Evolutionary conservation across 2,113 vertebrate genomes (phyloP), one percentile per base, ranked within the genome.

Genomic region (Mellivora capensis): DNA sequence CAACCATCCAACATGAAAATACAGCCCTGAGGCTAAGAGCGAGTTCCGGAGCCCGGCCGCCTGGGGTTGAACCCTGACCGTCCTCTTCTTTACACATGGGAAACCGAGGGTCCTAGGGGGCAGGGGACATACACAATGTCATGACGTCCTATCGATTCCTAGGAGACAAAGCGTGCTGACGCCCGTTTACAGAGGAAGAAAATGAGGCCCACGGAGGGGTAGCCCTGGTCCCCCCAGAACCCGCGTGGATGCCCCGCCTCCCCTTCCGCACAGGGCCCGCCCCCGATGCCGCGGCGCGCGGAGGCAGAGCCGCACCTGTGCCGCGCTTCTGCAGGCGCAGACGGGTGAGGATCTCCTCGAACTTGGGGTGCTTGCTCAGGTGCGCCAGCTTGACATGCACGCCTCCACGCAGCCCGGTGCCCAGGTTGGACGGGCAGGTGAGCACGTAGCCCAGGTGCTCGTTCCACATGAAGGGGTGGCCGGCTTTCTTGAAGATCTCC

Each of bases 241-340:
- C 47, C 25, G 11, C 6, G 25, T 31, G 15, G n/a, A 18, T 34
- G 27, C 21, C 20, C 69, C 79, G 6, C 25, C 42, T 20, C 34
- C 61, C 39, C 87, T 25, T 52, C 44, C 61, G 0, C 62, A 12
- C 42, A 76, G 44, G 80, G 39, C 64, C 49, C 7, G 3, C 74
- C n/a, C 34, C 37, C 2, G 31, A 39, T 4, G 42, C 49, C n/a
- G 17, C 0, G 15, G 29, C 27, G 34, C 17, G 37, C 21, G 14
- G 20, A 39, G 20, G 44, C 1, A 1, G 17, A 17, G 84, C 18
- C 83, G 42, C 82, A 99, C 99, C 99, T 99, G 99, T 99, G 98
- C 99, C 99, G n/a, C 99, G 99, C 97, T 99, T 99, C 99, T 99
- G 99, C 98, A 99, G 99, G 83, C 99, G 99, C 95, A 99, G 99